Evolutionary conservation across 2,888 invertebrate genomes (phyloP).

Genomic region (Drosophila buzzatii): DNA sequence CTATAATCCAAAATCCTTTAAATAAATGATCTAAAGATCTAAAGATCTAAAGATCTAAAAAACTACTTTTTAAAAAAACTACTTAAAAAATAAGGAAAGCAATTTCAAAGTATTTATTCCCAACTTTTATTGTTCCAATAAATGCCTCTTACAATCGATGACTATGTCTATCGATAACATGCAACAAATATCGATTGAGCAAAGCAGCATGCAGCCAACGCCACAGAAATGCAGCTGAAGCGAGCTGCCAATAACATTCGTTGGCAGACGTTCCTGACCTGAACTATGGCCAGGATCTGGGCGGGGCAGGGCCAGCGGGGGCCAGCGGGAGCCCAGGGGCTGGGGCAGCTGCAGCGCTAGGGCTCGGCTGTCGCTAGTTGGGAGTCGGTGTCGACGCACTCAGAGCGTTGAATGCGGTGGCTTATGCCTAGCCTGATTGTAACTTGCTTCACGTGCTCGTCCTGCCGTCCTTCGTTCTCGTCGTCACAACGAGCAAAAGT

Average conservation of each 20-base stretch:
- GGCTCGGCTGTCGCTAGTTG: conserved; percentile 18
- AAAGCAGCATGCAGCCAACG: not conserved
- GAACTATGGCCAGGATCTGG: conserved; percentile 1
- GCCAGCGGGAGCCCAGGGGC: too few relatives aligned
- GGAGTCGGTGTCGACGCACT: conserved; percentile 78
- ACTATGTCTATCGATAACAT: conserved; percentile 4
- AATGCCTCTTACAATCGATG: not conserved
- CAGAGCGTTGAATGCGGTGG: conserved; percentile 50
- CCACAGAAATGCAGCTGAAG: not conserved
- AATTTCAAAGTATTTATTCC: too few relatives aligned
- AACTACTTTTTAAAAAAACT: too few relatives aligned
- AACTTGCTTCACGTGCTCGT: conserved; percentile 38
- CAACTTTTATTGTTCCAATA: too few relatives aligned
- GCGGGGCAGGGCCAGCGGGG: not conserved
- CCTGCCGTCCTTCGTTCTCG: conserved; percentile 32
- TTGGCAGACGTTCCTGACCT: conserved; percentile 1
- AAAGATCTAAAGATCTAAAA: not conserved
- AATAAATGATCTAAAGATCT: not conserved
- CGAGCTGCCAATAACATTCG: conserved; percentile 11
- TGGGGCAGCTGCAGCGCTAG: not conserved
- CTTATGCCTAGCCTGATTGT: conserved; percentile 43
- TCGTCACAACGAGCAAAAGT: conserved; percentile 69
- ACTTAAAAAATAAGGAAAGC: too few relatives aligned
- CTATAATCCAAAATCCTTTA: not conserved
- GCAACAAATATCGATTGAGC: not conserved